Percentiles rank a stretch among this genome's conserved stretches.
phyloP scores from a whole-genome alignment of 2,113 vertebrate species.

The Calonectris borealis region DNA sequence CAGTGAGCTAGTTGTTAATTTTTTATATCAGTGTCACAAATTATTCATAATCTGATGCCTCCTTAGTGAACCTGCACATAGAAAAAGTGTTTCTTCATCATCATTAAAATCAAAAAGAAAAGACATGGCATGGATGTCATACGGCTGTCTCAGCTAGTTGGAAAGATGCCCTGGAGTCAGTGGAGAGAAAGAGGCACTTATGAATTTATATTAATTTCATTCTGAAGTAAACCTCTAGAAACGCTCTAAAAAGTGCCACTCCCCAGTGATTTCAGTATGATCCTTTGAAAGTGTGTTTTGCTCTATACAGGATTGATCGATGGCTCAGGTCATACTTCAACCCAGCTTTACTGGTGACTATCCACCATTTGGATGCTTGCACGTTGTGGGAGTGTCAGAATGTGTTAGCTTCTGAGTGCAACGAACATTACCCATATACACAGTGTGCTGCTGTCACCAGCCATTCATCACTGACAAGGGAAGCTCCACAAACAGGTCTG shows the following conservation, averaged over 20 bases:
- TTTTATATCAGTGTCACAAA: background rate
- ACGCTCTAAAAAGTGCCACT: background rate
- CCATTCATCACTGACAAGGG: constrained; percentile 84
- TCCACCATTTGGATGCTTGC: background rate
- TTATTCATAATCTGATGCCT: background rate
- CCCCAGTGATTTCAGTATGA: background rate
- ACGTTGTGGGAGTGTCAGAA: background rate
- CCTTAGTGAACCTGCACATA: background rate
- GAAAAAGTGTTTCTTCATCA: background rate
- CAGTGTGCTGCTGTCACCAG: constrained; percentile 93
- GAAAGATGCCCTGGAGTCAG: background rate
- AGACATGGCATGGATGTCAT: background rate
- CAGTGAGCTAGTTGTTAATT: background rate
- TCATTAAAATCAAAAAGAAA: background rate
- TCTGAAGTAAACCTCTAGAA: background rate
- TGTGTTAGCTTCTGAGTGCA: background rate
- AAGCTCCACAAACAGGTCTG: constrained; percentile 79
- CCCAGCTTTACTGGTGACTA: background rate
- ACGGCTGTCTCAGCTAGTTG: background rate
- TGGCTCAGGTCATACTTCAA: background rate
- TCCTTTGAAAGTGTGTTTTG: background rate
- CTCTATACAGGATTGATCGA: background rate
- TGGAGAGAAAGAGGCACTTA: background rate
- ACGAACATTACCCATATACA: constrained; percentile 81
- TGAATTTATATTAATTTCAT: background rate